Conservation (phyloP, 2,797 vertebrate species). For the Mormyrus hasselquistii region DNA sequence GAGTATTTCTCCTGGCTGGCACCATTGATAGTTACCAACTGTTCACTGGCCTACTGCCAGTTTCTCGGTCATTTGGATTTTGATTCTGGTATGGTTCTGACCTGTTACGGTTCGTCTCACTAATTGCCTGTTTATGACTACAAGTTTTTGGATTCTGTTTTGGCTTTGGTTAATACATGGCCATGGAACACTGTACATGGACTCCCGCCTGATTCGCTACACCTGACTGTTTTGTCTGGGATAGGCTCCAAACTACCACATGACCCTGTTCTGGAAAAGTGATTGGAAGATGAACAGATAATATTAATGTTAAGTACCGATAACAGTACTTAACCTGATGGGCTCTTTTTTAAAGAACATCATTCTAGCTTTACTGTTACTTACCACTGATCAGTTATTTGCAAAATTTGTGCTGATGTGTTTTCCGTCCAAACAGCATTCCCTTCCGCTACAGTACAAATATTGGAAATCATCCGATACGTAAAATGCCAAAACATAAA, state of each 20-base stretch:
- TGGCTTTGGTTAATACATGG: neutral
- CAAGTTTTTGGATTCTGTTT: neutral
- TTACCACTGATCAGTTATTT: neutral
- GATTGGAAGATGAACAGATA: neutral
- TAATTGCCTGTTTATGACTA: neutral
- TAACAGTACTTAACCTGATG: neutral
- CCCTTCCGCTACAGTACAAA: neutral
- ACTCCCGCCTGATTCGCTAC: neutral
- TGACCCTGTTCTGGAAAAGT: neutral
- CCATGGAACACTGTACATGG: neutral
- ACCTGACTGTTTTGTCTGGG: conserved; percentile 7
- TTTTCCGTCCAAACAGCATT: neutral
- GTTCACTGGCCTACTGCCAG: neutral
- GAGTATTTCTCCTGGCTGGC: neutral
- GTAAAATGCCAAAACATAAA: neutral
- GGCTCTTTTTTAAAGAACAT: neutral
- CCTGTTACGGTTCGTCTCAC: neutral
- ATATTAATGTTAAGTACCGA: neutral
- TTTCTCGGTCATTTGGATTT: neutral
- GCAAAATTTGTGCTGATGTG: neutral
- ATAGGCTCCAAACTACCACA: neutral
- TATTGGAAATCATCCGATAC: neutral
- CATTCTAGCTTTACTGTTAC: neutral
- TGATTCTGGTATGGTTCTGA: neutral
- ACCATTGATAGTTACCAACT: neutral